Percentiles rank a stretch among this genome's conserved stretches.
These are phyloP conservation scores for Ormyrus rosae DNA, from an alignment of 2,888 invertebrate genomes.

Conservation along the genomic window DNA sequence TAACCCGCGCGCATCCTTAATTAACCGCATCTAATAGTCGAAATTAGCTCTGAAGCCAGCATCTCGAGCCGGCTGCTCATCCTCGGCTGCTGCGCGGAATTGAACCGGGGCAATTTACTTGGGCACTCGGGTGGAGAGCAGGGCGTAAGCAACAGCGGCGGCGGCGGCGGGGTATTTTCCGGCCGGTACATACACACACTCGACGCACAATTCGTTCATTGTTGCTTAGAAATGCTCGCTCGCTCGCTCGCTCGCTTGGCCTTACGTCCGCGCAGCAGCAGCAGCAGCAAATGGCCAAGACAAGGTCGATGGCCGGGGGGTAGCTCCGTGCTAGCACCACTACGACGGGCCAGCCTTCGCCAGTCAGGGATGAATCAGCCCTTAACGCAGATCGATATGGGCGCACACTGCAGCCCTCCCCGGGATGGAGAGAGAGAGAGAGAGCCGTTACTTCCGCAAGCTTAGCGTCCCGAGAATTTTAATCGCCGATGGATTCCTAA, in stretches of 20 bases:
- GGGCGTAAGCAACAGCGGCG: no score
- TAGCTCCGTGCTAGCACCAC: background rate
- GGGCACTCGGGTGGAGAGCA: no score
- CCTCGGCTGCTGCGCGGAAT: no score
- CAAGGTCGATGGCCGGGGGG: slow-evolving; percentile 52
- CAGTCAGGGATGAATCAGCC: slow-evolving; percentile 56
- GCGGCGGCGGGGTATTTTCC: no score
- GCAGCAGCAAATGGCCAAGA: slow-evolving; percentile 27
- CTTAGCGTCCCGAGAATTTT: slow-evolving; percentile 13
- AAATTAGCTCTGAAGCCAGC: no score
- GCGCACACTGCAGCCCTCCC: background rate
- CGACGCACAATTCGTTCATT: slow-evolving; percentile 26
- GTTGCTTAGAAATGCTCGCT: slow-evolving; percentile 5
- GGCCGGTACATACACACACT: background rate
- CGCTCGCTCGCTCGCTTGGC: background rate
- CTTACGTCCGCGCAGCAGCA: background rate
- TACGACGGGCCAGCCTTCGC: background rate
- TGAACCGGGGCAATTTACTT: no score
- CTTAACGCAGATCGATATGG: slow-evolving; percentile 57
- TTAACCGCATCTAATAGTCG: no score
- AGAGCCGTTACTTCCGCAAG: background rate
- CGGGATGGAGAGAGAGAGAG: no score
- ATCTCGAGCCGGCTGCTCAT: no score
- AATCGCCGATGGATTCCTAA: slow-evolving; percentile 24
- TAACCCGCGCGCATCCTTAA: no score